Evolutionary conservation across 1,140 invertebrate species (phyloP).

Genomic region (Eupristina koningsbergeri): DNA sequence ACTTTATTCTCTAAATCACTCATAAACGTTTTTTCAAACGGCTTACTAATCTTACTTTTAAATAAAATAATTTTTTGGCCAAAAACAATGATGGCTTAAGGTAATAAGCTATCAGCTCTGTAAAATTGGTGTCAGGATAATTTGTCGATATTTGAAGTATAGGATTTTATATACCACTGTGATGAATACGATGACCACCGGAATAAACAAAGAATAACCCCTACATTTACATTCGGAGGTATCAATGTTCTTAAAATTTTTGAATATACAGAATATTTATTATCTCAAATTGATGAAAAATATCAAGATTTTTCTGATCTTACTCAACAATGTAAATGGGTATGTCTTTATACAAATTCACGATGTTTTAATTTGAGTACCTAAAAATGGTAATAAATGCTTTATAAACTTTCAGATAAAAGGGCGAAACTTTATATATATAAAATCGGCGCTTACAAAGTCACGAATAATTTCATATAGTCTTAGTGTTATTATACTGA

Average conservation of each 20-base stretch:
- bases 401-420: too few species aligned
- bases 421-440: too few species aligned
- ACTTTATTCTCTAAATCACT: too few species aligned
- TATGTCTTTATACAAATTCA: not conserved
- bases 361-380: not conserved
- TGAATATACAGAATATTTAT: not conserved
- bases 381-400: not conserved
- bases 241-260: not conserved
- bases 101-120: conserved; percentile 17
- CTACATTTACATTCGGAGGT: conserved; percentile 28
- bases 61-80: conserved; percentile 21
- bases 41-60: not conserved
- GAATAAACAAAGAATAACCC: conserved; percentile 7
- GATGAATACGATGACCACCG: conserved; percentile 15
- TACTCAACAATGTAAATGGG: not conserved
- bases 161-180: conserved; percentile 23
- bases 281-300: not conserved
- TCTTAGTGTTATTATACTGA: too few species aligned
- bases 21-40: too few species aligned
- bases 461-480: too few species aligned
- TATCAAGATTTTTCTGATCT: not conserved
- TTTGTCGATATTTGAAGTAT: conserved; percentile 10
- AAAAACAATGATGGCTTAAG: conserved; percentile 41
- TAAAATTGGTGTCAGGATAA: not conserved
- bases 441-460: too few species aligned